Percentiles rank a stretch among this genome's conserved stretches.
Conservation (phyloP, 2,888 invertebrate species). For the Palloptera scutellata region DNA sequence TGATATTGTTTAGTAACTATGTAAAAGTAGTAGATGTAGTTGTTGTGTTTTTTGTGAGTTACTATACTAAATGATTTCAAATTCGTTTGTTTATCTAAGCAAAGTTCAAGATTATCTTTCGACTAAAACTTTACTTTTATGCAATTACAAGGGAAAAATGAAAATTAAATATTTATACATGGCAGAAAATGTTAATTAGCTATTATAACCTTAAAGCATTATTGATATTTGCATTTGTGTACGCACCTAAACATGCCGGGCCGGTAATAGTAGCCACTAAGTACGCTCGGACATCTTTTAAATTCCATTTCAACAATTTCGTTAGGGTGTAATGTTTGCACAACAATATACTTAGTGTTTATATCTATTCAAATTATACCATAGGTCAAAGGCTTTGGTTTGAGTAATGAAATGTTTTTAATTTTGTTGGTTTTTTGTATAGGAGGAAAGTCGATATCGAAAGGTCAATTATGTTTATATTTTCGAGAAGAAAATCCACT, state of each 20-base stretch:
- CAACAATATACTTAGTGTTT: no score
- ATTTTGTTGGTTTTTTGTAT: neutral
- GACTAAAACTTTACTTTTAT: neutral
- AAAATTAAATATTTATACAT: neutral
- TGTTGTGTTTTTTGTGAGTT: neutral
- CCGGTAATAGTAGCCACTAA: no score
- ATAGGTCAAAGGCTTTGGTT: neutral
- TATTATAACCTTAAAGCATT: no score
- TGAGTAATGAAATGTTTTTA: neutral
- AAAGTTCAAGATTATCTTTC: neutral
- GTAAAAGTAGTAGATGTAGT: neutral
- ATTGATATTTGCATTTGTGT: no score
- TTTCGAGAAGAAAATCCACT: neutral
- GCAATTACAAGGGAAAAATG: neutral
- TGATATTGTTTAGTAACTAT: no score
- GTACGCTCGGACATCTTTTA: no score
- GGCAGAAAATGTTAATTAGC: neutral
- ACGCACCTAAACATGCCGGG: no score
- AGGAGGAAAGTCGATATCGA: neutral
- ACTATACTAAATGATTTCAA: neutral
- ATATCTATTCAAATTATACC: no score
- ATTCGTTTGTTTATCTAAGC: neutral
- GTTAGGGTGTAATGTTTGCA: no score
- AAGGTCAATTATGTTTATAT: slow-evolving; percentile 3
- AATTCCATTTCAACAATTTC: no score